Conservation (phyloP, 2,113 vertebrate species). For the Thalassoma bifasciatum region DNA sequence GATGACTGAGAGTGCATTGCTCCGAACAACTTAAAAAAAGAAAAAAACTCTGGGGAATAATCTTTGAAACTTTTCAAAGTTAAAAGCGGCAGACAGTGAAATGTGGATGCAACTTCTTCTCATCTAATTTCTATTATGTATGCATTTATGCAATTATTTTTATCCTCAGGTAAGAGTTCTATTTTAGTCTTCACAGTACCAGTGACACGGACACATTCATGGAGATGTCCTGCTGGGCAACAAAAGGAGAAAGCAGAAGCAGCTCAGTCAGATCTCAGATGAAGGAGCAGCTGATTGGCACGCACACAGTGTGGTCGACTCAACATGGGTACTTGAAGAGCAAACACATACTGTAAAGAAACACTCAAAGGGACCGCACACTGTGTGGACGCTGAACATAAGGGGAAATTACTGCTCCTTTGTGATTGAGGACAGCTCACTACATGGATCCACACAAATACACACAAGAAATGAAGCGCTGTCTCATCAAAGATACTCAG, state of each 20-base stretch:
- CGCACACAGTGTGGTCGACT: constrained; percentile 41
- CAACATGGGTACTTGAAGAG: constrained; percentile 33
- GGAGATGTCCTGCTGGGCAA: constrained; percentile 33
- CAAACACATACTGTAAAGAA: constrained; percentile 29
- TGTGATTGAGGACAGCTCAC: constrained; percentile 23
- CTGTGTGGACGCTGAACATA: constrained; percentile 29
- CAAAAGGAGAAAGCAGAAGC: constrained; percentile 1
- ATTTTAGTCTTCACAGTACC: constrained; percentile 17
- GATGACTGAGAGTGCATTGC: background rate
- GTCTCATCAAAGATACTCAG: constrained; percentile 1
- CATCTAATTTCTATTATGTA: background rate
- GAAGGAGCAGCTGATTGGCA: constrained; percentile 64
- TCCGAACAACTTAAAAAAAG: background rate
- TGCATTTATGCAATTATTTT: constrained; percentile 40
- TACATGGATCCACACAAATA: constrained; percentile 6
- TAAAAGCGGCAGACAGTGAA: constrained; percentile 22
- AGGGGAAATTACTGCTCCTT: constrained; percentile 21
- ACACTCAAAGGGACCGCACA: constrained; percentile 13
- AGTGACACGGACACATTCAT: constrained; percentile 23
- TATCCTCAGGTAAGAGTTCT: constrained; percentile 33
- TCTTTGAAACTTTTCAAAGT: constrained; percentile 24
- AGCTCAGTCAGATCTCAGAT: constrained; percentile 47
- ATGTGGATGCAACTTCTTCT: constrained; percentile 1
- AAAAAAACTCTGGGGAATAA: background rate
- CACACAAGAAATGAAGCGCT: background rate